Conservation (phyloP, 2,113 vertebrate genomes). For the Hemiscyllium ocellatum region DNA sequence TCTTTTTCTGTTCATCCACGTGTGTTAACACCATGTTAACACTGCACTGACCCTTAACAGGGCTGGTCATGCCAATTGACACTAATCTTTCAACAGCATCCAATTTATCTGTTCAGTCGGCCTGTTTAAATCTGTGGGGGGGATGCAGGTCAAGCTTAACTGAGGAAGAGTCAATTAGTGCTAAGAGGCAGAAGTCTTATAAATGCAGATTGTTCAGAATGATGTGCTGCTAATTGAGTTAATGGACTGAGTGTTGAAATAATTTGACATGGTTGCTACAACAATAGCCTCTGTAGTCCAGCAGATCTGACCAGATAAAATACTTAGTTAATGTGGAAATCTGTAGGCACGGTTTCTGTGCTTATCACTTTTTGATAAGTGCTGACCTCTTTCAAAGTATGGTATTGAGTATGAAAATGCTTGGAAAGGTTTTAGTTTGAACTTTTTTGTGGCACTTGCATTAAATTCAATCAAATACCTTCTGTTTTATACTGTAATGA, state of each 20-base stretch:
- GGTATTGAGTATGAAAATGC: background rate
- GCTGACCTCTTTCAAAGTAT: background rate
- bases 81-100: conserved; percentile 6
- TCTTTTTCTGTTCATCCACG: background rate
- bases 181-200: background rate
- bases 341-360: background rate
- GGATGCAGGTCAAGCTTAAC: background rate
- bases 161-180: background rate
- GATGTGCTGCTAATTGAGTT: background rate
- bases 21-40: background rate
- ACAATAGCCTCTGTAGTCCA: background rate
- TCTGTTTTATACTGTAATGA: background rate
- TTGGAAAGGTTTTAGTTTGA: background rate
- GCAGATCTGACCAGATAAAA: background rate
- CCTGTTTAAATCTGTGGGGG: background rate
- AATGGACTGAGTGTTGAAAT: background rate
- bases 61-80: background rate
- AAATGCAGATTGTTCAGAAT: background rate
- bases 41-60: background rate
- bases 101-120: background rate
- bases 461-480: background rate
- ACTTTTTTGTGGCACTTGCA: background rate
- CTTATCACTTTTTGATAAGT: background rate
- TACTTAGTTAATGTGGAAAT: background rate
- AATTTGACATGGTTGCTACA: background rate